Conservation (phyloP, 1,140 invertebrate genomes). For the Teleopsis dalmanni region DNA sequence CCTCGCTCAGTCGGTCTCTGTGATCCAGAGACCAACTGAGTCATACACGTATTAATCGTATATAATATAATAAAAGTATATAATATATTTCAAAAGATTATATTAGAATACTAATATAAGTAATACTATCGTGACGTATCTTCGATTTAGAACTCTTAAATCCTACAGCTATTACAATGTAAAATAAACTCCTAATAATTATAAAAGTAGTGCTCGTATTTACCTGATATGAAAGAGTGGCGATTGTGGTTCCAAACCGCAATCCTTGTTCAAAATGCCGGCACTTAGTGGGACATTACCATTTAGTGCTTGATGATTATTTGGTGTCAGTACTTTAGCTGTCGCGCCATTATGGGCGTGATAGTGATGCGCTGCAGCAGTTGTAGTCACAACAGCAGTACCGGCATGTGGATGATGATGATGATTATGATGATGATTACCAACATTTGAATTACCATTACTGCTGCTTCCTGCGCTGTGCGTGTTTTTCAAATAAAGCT, state of each 20-base stretch:
- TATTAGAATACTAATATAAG: no score
- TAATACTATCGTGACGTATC: no score
- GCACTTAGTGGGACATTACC: conserved; percentile 16
- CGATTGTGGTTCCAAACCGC: conserved; percentile 36
- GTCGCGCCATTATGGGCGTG: conserved; percentile 20
- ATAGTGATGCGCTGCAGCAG: conserved; percentile 21
- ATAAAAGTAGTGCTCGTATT: no score
- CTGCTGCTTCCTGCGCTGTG: conserved; percentile 34
- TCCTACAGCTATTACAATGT: no score
- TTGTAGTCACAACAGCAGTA: conserved; percentile 23
- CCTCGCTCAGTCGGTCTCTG: no score
- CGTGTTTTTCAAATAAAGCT: conserved; percentile 69
- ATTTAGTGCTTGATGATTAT: conserved; percentile 38
- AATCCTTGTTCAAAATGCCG: conserved; percentile 15
- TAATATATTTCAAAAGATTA: no score
- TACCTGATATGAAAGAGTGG: conserved; percentile 44
- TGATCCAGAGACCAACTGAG: no score
- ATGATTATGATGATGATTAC: conserved; percentile 10
- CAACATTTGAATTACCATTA: conserved; percentile 10
- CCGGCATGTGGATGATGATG: conserved; percentile 4
- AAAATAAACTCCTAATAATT: no score
- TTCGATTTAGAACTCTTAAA: no score
- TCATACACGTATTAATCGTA: no score
- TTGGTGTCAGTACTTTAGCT: conserved; percentile 39
- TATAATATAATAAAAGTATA: no score